phyloP scores from a whole-genome alignment of 2,113 vertebrate species.

The Tor tambroides region DNA sequence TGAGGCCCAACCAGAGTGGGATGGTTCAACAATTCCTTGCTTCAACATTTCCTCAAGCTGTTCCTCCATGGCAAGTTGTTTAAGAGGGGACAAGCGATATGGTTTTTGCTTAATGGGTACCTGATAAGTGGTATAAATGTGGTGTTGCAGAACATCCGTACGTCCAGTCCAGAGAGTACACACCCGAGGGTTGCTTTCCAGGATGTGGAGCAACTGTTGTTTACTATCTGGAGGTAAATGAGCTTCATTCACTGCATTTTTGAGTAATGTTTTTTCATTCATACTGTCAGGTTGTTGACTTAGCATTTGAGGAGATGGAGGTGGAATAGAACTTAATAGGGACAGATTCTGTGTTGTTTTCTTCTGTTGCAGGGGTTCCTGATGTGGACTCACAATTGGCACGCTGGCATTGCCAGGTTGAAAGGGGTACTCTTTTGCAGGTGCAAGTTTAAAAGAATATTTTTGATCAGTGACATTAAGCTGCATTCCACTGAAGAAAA shows the following conservation, averaged over 20 bases:
- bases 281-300: background rate
- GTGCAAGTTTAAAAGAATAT: background rate
- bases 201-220: background rate
- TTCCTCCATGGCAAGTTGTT: background rate
- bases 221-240: background rate
- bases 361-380: background rate
- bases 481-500: constrained; percentile 1
- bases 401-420: background rate
- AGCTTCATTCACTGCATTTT: background rate
- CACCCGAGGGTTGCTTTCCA: background rate
- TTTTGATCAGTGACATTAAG: background rate
- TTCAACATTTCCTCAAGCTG: background rate
- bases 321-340: background rate
- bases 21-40: background rate
- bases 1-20: background rate
- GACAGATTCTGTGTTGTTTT: background rate
- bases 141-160: background rate
- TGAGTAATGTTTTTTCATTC: background rate
- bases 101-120: background rate
- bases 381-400: background rate
- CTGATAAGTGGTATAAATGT: background rate
- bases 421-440: background rate
- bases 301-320: background rate
- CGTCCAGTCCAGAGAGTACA: background rate
- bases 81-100: background rate